Evolutionary conservation across 2,797 vertebrate species (phyloP), one percentile per base, ranked within the genome.

Genomic region (Menidia menidia): DNA sequence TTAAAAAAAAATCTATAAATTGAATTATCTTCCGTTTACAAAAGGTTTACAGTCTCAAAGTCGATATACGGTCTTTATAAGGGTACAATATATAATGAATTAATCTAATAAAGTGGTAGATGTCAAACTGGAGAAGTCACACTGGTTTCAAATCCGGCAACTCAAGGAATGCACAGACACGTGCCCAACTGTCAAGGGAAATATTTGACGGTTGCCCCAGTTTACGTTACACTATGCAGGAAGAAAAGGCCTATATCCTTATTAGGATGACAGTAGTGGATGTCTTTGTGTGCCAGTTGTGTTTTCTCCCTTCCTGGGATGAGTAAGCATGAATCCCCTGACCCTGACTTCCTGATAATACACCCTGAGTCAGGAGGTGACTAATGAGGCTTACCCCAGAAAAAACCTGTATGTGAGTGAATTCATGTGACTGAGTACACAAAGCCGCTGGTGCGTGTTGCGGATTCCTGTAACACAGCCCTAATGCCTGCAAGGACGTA

Each of bases 401-500:
- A 10, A 13, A 47, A 64, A 56, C 3, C 19, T 55, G 51, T 43
- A 63, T 56, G 77, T 55, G 68, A 64, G 71, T 71, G 42, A 45
- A 51, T 77, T 67, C 62, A 78, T 71, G 73, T 65, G 81, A 77
- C 61, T 39, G 39, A 70, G 64, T 61, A 65, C 0, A 12, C 35
- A 68, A 56, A 35, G 35, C 30, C n/a, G 43, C 48, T 31, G 12
- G 54, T 61, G 44, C 58, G 56, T 52, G 59, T 87, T 82, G 68
- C 81, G 58, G 56, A 77, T 77, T 87, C 70, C 42, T 60, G 68
- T 85, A 79, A 85, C 87, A 78, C 82, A 75, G 83, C 68, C 74
- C 77, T 85, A 84, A 87, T 86, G 72, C 71, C 68, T 50, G 60
- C 12, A 48, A 70, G 75, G 68, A 48, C 43, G 55, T 88, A 82